Conservation (phyloP, 2,797 vertebrate genomes). For the Alca torda region DNA sequence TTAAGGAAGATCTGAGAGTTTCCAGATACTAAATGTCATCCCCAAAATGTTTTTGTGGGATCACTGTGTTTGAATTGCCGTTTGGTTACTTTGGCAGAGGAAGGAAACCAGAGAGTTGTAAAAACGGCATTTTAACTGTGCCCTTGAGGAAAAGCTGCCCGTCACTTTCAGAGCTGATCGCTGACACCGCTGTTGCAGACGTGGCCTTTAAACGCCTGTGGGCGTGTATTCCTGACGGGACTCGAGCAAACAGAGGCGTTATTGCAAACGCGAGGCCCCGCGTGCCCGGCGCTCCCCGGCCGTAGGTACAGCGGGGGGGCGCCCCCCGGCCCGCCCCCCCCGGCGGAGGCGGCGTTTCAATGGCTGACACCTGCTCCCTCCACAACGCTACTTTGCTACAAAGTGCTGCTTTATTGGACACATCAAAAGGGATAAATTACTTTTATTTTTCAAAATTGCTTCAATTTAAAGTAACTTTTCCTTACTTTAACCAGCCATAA, state of each 20-base stretch:
- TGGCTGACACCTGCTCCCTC: background rate
- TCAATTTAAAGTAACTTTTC: conserved; percentile 10
- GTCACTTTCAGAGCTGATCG: background rate
- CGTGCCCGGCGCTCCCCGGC: background rate
- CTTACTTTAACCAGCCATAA: background rate
- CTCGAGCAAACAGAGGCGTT: background rate
- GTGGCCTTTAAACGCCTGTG: background rate
- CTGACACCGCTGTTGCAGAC: background rate
- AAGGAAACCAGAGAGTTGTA: background rate
- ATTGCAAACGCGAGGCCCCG: background rate
- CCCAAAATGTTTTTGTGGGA: background rate
- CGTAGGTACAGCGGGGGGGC: background rate
- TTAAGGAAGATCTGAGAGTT: background rate
- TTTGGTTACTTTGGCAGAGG: background rate
- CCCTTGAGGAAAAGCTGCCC: background rate
- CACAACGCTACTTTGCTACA: background rate
- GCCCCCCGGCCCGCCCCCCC: too few species aligned
- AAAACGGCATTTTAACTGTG: background rate
- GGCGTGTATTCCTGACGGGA: background rate
- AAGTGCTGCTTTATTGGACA: background rate
- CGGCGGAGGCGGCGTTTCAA: background rate
- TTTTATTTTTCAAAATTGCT: conserved; percentile 54
- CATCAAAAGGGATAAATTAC: conserved; percentile 9
- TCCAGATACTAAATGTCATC: background rate
- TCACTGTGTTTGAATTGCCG: accelerated